Percentiles rank a stretch among this genome's conserved stretches.
Conservation (phyloP, 2,797 vertebrate species). For the Epinephelus awoara region DNA sequence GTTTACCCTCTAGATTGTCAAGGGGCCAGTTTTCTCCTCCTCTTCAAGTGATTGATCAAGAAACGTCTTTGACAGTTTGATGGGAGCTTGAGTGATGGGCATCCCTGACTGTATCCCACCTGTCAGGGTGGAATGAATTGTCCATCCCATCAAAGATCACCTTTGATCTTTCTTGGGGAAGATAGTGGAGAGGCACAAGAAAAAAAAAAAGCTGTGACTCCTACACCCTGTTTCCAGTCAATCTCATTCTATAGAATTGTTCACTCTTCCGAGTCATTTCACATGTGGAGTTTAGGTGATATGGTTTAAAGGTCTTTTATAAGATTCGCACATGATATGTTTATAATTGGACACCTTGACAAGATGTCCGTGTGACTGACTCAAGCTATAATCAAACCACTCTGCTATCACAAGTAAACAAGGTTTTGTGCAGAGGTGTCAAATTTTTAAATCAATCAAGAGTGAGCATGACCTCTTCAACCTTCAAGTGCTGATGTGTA, state of each 20-base stretch:
- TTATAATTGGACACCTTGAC: conserved; percentile 64
- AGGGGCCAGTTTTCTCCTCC: conserved; percentile 77
- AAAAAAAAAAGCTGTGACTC: conserved; percentile 17
- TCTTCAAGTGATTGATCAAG: conserved; percentile 88
- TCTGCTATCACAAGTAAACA: conserved; percentile 56
- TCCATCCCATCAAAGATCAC: conserved; percentile 84
- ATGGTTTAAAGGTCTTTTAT: conserved; percentile 51
- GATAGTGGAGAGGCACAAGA: conserved; percentile 66
- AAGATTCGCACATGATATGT: conserved; percentile 54
- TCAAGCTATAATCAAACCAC: conserved; percentile 55
- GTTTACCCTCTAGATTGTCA: conserved; percentile 83
- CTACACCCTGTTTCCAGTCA: conserved; percentile 43
- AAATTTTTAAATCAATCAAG: conserved; percentile 50
- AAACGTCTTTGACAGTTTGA: conserved; percentile 86
- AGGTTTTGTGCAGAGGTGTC: conserved; percentile 44
- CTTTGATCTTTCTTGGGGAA: conserved; percentile 81
- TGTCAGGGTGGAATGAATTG: conserved; percentile 87
- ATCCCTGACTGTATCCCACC: conserved; percentile 85
- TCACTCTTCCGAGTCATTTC: conserved; percentile 65
- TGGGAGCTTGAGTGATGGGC: conserved; percentile 85
- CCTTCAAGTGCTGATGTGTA: conserved; percentile 56
- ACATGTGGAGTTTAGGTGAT: conserved; percentile 59
- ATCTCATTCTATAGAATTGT: conserved; percentile 55
- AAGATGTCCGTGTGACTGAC: conserved; percentile 49
- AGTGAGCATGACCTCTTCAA: conserved; percentile 47